Conservation (phyloP, 2,888 invertebrate species). For the Phortica okadai region DNA sequence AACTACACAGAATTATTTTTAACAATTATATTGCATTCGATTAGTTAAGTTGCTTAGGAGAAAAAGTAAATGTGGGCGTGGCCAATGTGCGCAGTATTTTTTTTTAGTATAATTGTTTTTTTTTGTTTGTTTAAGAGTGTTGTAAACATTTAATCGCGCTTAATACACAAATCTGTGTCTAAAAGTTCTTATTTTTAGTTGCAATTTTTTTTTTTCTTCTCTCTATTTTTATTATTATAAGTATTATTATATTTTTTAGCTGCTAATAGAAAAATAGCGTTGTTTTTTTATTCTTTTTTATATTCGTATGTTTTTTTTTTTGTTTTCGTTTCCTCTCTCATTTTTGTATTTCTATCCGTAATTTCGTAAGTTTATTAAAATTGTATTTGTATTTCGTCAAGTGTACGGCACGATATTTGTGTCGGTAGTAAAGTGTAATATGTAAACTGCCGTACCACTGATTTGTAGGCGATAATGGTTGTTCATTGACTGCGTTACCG, state of each 20-base stretch:
- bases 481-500: no score
- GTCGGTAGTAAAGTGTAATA: no score
- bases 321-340: neutral
- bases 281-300: neutral
- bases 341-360: neutral
- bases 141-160: neutral
- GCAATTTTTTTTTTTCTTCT: neutral
- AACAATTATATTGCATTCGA: conserved; percentile 1
- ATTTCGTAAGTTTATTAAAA: no score
- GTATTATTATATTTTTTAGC: neutral
- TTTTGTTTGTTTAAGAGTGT: neutral
- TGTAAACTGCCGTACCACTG: no score
- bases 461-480: no score
- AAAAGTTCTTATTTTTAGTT: conserved; percentile 8
- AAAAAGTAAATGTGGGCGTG: neutral
- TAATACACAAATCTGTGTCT: neutral
- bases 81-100: neutral
- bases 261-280: neutral
- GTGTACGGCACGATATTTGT: no score
- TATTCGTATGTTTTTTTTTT: neutral
- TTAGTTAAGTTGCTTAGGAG: neutral
- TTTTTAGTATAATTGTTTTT: neutral
- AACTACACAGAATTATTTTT: conserved; percentile 10
- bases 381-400: no score
- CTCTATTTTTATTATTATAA: neutral